These are phyloP conservation scores for Eilema sororculum DNA, from an alignment of 2,888 invertebrate species.

Conservation along the genomic window DNA sequence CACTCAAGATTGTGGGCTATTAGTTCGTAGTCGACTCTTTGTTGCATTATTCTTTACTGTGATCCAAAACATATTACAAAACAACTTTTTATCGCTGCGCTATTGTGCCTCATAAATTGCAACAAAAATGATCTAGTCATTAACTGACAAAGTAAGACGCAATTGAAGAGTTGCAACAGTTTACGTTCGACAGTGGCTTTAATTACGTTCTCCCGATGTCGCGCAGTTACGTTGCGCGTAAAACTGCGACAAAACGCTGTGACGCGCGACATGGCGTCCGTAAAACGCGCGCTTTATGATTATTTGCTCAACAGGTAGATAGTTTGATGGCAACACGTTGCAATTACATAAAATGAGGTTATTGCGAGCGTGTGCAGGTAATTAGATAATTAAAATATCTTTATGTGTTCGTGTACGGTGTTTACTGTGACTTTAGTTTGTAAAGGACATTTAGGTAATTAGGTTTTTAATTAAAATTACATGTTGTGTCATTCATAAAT, in stretches of 20 bases:
- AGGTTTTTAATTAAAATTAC: not conserved
- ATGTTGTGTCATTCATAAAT: not conserved
- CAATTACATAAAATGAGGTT: slow-evolving; percentile 46
- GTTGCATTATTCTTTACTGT: not conserved
- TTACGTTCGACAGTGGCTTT: slow-evolving; percentile 51
- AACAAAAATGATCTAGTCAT: slow-evolving; percentile 56
- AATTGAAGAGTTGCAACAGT: slow-evolving; percentile 68
- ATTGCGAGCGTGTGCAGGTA: slow-evolving; percentile 41
- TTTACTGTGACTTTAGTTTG: slow-evolving; percentile 13
- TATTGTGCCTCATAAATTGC: slow-evolving; percentile 27
- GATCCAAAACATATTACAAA: slow-evolving; percentile 2
- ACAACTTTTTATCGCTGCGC: slow-evolving; percentile 13
- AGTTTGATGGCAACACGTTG: slow-evolving; percentile 48
- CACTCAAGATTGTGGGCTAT: not conserved
- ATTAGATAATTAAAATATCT: slow-evolving; percentile 39
- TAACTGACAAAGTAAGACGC: slow-evolving; percentile 64
- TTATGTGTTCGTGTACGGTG: slow-evolving; percentile 18
- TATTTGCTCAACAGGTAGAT: slow-evolving; percentile 77
- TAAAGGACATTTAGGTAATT: not conserved
- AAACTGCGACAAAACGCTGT: slow-evolving; percentile 51
- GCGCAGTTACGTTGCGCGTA: slow-evolving; percentile 44
- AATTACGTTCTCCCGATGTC: slow-evolving; percentile 53
- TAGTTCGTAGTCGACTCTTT: not conserved
- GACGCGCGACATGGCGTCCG: slow-evolving; percentile 39
- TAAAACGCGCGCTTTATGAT: slow-evolving; percentile 68